phyloP scores from a whole-genome alignment of 2,888 invertebrate species.

The Eupithecia subfuscata region DNA sequence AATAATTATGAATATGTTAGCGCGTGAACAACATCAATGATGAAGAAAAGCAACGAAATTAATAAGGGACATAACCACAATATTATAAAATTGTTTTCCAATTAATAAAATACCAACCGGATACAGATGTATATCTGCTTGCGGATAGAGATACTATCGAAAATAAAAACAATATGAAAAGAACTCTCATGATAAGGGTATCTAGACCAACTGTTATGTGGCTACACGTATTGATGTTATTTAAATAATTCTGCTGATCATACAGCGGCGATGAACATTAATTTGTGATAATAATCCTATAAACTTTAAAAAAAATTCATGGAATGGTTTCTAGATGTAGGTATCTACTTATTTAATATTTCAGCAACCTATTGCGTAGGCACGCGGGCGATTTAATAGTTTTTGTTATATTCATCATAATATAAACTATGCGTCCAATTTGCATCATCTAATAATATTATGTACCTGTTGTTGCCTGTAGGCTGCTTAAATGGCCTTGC shows the following conservation, averaged over 20 bases:
- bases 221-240: not conserved
- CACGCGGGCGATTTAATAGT: too few relatives aligned
- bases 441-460: too few relatives aligned
- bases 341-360: too few relatives aligned
- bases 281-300: not conserved
- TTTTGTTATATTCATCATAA: too few relatives aligned
- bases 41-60: not conserved
- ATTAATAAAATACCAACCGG: not conserved
- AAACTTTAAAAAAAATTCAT: too few relatives aligned
- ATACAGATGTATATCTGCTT: constrained; percentile 15
- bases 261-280: not conserved
- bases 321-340: too few relatives aligned
- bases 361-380: too few relatives aligned
- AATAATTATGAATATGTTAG: not conserved
- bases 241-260: not conserved
- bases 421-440: too few relatives aligned
- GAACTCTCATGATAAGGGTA: constrained; percentile 54
- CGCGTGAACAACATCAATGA: not conserved
- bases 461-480: too few relatives aligned
- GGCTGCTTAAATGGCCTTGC: too few relatives aligned
- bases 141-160: constrained; percentile 12
- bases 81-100: too few relatives aligned
- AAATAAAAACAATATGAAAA: constrained; percentile 39
- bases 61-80: too few relatives aligned
- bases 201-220: constrained; percentile 30